Base-by-base conservation (phyloP, 2,113 vertebrate genomes). In the Nettapus auritus region DNA sequence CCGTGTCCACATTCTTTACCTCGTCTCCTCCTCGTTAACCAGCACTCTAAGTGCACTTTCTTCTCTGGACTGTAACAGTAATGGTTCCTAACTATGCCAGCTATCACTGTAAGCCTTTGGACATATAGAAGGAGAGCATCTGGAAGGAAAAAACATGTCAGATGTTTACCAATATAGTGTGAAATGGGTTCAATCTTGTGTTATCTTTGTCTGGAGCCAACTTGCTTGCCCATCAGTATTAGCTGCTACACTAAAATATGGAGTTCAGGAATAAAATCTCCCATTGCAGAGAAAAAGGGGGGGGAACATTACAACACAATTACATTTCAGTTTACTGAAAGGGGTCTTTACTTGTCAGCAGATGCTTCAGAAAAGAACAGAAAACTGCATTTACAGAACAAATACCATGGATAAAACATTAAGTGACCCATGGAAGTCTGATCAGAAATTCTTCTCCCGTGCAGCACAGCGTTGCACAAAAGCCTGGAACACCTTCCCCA, bases 1-100 rank as follows among this genome's bases (percentile, higher is more conserved):
- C 60, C 71, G 53, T 56, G 42, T 67, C 64, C 82, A 86, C 79
- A 63, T 93, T 94, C 89, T 94, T 96, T 89, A 94, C 86, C 77
- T 75, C 29, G 9, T 70, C 71, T 94, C 64, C 76, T 94, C 64
- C 88, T 88, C 66, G 57, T 56, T 84, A 78, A 68, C 52, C 40
- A 33, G 42, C 76, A 81, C 40, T 81, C 86, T 60, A 85, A 69
- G 36, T 44, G 34, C 20, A 22, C 50, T 42, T 93, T 59, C 91
- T 91, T 77, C 85, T 85, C 71, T 83, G 79, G 75, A 34, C 75
- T 73, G 26, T 52, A 78, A 93, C 60, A 86, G 74, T 52, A 82
- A 88, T 22, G 33, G 46, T 40, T 80, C 29, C 90, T 89, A 91
- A 79, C 91, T 89, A 84, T 16, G 9, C 13, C 5, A 93, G 82